Conservation (phyloP, 2,113 vertebrate genomes). For the Cryptoleucopteryx plumbea region DNA sequence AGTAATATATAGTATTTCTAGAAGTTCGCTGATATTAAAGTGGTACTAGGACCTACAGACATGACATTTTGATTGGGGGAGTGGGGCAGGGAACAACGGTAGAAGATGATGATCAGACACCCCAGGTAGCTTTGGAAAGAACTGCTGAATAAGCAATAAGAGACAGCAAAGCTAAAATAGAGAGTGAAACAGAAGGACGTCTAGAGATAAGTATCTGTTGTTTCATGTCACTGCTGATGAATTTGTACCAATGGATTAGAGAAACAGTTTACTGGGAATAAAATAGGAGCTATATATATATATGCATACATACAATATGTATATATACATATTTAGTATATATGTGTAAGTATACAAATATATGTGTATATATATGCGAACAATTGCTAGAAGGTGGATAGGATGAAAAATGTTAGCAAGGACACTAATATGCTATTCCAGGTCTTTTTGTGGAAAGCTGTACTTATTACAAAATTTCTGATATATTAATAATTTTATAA, state of each 20-base stretch:
- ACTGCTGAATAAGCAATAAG: neutral
- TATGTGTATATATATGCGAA: neutral
- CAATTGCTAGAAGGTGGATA: neutral
- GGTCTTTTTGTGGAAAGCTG: neutral
- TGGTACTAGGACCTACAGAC: neutral
- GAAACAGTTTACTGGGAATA: neutral
- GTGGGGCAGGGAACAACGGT: fast-evolving
- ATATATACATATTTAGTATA: neutral
- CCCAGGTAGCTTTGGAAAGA: neutral
- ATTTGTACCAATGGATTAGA: neutral
- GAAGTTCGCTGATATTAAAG: neutral
- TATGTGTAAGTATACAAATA: too few relatives aligned
- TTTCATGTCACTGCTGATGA: neutral
- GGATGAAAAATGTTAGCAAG: neutral
- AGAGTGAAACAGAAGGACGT: neutral
- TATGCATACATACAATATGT: neutral
- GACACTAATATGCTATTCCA: neutral
- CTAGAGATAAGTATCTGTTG: neutral
- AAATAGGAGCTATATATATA: neutral
- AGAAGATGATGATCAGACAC: neutral
- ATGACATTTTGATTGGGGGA: neutral
- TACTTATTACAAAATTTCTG: neutral
- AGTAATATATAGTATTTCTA: neutral
- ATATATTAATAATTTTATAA: neutral
- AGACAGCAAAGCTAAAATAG: neutral